Percentiles rank a stretch among this genome's conserved stretches.
These are phyloP conservation scores for Sebastes matsubarae DNA, from an alignment of 2,797 vertebrate species.

Conservation along the genomic window DNA sequence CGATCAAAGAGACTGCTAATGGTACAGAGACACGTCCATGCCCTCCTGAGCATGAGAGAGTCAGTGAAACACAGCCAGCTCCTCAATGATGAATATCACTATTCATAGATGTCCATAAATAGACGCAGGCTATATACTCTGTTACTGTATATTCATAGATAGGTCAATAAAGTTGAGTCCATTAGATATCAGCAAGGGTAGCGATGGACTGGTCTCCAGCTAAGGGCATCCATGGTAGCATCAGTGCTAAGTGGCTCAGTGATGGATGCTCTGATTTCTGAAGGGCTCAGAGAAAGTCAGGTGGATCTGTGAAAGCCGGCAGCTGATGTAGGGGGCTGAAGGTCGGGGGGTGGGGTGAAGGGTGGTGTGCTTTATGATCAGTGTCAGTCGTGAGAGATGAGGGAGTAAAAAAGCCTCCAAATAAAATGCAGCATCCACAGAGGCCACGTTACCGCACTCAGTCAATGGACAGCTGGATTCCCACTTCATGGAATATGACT, in stretches of 20 bases:
- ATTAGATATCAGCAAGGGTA: conserved; percentile 54
- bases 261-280: conserved; percentile 57
- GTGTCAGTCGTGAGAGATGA: conserved; percentile 52
- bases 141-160: conserved; percentile 54
- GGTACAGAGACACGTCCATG: background rate
- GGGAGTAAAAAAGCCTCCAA: conserved; percentile 38
- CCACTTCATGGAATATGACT: conserved; percentile 25
- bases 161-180: conserved; percentile 61
- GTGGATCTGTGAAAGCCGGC: conserved; percentile 41
- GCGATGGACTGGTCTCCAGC: conserved; percentile 38
- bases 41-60: conserved; percentile 5
- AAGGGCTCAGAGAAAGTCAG: conserved; percentile 39
- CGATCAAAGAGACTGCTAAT: conserved; percentile 21
- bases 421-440: conserved; percentile 48
- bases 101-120: conserved; percentile 52
- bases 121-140: conserved; percentile 36
- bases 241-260: conserved; percentile 48
- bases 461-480: conserved; percentile 31
- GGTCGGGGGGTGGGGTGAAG: conserved; percentile 37
- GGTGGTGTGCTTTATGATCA: conserved; percentile 56
- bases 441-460: conserved; percentile 16
- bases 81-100: conserved; percentile 49
- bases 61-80: conserved; percentile 21
- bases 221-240: conserved; percentile 30
- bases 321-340: conserved; percentile 53